phyloP scores from a whole-genome alignment of 2,113 vertebrate genomes.

The Paradisaea rubra region DNA sequence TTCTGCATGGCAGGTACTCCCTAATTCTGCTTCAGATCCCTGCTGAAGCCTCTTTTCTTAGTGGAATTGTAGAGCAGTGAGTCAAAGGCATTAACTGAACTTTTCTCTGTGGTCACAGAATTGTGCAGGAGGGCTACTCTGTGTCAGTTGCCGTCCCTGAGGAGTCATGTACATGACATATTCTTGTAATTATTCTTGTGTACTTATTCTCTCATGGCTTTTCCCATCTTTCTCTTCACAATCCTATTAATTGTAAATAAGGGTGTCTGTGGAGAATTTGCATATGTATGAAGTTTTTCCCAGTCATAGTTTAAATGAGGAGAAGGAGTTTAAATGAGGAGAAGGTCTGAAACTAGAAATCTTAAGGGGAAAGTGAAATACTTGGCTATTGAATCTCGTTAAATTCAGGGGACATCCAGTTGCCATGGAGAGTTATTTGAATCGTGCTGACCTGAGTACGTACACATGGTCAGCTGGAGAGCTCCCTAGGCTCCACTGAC shows the following conservation, averaged over 20 bases:
- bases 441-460: accelerated
- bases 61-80: not conserved
- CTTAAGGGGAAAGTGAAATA: not conserved
- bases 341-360: not conserved
- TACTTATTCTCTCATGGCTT: not conserved
- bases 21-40: not conserved
- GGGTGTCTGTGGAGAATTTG: not conserved
- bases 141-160: not conserved
- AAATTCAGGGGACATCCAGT: not conserved
- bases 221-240: not conserved
- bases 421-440: not conserved
- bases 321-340: not conserved
- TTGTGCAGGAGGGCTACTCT: not conserved
- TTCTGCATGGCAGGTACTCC: not conserved
- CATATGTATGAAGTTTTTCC: not conserved
- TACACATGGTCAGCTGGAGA: not conserved
- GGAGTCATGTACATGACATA: accelerated
- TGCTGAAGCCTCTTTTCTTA: not conserved
- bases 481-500: not conserved
- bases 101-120: not conserved
- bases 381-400: not conserved
- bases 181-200: not conserved
- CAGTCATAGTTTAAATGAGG: not conserved
- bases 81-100: not conserved
- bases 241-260: not conserved